A percentile compares a stretch with the other conserved stretches of the same genome.
Conservation (phyloP, 2,888 invertebrate species). For the Papilio elwesi region DNA sequence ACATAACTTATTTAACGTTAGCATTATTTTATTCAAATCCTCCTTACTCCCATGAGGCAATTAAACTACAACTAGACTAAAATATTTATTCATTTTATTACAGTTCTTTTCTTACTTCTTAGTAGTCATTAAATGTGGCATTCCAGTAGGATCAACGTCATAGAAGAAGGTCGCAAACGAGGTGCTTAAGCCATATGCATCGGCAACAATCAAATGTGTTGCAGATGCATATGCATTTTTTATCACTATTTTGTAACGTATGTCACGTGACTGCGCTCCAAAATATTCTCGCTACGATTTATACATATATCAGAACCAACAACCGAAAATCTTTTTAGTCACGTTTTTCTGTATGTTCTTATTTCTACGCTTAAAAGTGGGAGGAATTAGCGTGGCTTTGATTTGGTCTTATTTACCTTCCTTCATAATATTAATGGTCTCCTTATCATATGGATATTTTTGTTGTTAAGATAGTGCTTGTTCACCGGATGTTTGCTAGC, state of each 20-base stretch:
- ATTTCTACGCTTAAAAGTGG: not conserved
- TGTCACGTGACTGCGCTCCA: conserved; percentile 7
- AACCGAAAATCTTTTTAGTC: not conserved
- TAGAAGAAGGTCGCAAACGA: too few relatives aligned
- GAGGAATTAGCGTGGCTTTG: too few relatives aligned
- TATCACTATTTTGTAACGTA: conserved; percentile 1
- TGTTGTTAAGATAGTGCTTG: not conserved
- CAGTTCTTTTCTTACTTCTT: not conserved
- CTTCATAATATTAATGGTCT: too few relatives aligned
- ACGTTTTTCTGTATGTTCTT: not conserved
- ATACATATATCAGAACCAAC: not conserved
- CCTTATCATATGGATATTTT: too few relatives aligned
- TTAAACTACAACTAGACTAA: too few relatives aligned
- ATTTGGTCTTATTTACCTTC: too few relatives aligned
- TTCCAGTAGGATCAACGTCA: not conserved
- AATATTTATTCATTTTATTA: not conserved
- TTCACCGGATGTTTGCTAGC: not conserved
- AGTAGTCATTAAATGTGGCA: not conserved
- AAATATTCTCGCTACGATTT: not conserved
- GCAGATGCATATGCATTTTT: too few relatives aligned
- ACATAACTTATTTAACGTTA: not conserved
- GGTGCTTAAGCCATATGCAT: too few relatives aligned
- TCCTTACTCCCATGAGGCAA: too few relatives aligned
- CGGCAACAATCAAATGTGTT: too few relatives aligned
- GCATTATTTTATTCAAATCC: too few relatives aligned